Conservation (phyloP, 1,140 invertebrate species). For the Zaprionus davidi region DNA sequence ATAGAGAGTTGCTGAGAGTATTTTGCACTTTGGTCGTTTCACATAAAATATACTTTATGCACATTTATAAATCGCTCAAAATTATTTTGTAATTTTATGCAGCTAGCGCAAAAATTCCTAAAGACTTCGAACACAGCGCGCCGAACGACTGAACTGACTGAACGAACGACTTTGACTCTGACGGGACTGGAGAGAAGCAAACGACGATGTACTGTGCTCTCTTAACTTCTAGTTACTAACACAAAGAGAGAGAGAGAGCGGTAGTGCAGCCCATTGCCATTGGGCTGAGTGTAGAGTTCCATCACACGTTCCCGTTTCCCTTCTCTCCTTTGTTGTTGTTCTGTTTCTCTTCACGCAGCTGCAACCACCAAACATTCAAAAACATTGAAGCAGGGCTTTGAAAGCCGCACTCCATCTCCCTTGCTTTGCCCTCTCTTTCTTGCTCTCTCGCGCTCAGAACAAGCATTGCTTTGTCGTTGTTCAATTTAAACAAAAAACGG, state of each 20-base stretch:
- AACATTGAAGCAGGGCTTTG: constrained; percentile 72
- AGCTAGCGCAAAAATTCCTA: constrained; percentile 48
- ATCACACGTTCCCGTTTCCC: neutral
- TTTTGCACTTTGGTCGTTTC: constrained; percentile 6
- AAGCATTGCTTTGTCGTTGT: constrained; percentile 46
- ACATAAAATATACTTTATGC: constrained; percentile 14
- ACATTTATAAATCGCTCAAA: constrained; percentile 30
- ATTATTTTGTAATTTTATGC: constrained; percentile 34
- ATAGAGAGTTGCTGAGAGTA: constrained; percentile 9
- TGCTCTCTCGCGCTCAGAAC: constrained; percentile 4
- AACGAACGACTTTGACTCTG: constrained; percentile 4
- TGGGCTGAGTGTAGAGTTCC: constrained; percentile 39
- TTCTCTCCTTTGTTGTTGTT: neutral
- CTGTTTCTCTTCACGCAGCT: constrained; percentile 11
- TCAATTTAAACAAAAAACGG: constrained; percentile 63
- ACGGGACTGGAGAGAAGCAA: neutral
- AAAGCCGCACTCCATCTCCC: neutral
- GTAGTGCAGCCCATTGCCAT: too few species aligned
- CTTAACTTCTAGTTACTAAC: constrained; percentile 70
- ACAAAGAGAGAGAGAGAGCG: constrained; percentile 20
- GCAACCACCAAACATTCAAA: constrained; percentile 43
- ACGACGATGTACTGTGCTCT: constrained; percentile 25
- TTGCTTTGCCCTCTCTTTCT: constrained; percentile 6
- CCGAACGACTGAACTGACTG: constrained; percentile 38
- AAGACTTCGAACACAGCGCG: constrained; percentile 35